Conservation (phyloP, 2,797 vertebrate species). For the Eidolon dupreanum region DNA sequence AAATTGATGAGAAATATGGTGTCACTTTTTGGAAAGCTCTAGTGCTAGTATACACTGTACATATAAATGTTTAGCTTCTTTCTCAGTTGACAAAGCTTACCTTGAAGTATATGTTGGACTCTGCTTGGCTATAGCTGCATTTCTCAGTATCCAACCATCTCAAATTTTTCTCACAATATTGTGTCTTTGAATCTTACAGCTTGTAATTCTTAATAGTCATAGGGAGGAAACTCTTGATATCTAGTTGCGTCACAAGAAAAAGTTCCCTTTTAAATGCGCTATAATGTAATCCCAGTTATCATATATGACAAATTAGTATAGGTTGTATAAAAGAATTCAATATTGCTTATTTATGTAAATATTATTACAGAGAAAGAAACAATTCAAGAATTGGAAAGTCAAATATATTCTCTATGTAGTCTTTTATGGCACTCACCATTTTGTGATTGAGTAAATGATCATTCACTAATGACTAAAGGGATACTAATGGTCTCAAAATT, state of each 20-base stretch:
- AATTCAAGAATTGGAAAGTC: conserved; percentile 75
- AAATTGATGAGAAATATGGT: background rate
- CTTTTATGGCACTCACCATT: conserved; percentile 46
- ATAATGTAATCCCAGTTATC: conserved; percentile 72
- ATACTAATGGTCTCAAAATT: conserved; percentile 77
- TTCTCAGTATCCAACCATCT: conserved; percentile 4
- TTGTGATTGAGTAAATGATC: conserved; percentile 60
- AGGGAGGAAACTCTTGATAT: conserved; percentile 59
- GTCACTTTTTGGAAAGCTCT: conserved; percentile 18
- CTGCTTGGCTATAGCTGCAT: background rate
- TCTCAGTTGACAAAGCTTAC: background rate
- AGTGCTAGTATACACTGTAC: background rate
- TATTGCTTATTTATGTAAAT: conserved; percentile 76
- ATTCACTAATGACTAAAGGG: conserved; percentile 72
- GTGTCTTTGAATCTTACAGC: conserved; percentile 35
- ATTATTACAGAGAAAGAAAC: conserved; percentile 77
- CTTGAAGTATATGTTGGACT: conserved; percentile 35
- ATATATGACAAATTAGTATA: conserved; percentile 76
- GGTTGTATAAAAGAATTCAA: conserved; percentile 75
- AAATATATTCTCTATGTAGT: conserved; percentile 58
- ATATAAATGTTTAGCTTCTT: background rate
- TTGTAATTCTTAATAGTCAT: conserved; percentile 57
- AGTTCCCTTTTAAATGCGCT: background rate
- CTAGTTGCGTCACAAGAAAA: conserved; percentile 56
- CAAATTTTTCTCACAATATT: background rate